These are phyloP conservation scores for Theretra japonica DNA, from an alignment of 2,888 invertebrate species.

Conservation along the genomic window DNA sequence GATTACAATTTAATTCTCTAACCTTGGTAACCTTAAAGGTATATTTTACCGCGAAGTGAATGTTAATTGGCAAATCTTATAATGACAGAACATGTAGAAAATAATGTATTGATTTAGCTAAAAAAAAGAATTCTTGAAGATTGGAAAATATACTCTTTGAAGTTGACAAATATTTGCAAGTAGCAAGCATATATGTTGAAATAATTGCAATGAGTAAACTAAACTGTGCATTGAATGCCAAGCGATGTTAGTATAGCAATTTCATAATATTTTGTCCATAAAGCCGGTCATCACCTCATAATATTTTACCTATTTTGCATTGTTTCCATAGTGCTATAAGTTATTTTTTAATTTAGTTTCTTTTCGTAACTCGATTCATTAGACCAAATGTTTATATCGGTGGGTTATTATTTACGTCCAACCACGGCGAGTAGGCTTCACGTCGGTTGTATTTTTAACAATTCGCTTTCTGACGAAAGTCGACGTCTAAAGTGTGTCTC, in stretches of 20 bases:
- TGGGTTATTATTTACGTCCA: constrained; percentile 51
- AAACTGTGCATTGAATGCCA: constrained; percentile 1
- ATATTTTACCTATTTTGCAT: constrained; percentile 35
- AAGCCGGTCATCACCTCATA: constrained; percentile 34
- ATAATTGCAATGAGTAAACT: not conserved
- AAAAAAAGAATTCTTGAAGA: too few relatives aligned
- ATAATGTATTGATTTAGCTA: too few relatives aligned
- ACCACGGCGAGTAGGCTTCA: constrained; percentile 59
- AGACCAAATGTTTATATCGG: constrained; percentile 34
- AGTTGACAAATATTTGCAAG: too few relatives aligned
- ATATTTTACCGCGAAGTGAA: too few relatives aligned
- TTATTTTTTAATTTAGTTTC: constrained; percentile 42
- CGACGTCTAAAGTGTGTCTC: constrained; percentile 72
- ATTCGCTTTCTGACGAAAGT: constrained; percentile 64
- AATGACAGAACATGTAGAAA: too few relatives aligned
- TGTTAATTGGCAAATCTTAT: not conserved
- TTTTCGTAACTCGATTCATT: constrained; percentile 35
- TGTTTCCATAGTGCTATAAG: constrained; percentile 42
- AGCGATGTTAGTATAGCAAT: not conserved
- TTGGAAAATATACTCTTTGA: too few relatives aligned
- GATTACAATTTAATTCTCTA: too few relatives aligned
- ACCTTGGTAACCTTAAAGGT: too few relatives aligned
- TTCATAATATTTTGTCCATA: constrained; percentile 27
- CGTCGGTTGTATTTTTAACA: constrained; percentile 67
- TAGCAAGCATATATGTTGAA: too few relatives aligned